Base-by-base conservation (phyloP, 2,888 invertebrate species). In the Diarsia brunnea region DNA sequence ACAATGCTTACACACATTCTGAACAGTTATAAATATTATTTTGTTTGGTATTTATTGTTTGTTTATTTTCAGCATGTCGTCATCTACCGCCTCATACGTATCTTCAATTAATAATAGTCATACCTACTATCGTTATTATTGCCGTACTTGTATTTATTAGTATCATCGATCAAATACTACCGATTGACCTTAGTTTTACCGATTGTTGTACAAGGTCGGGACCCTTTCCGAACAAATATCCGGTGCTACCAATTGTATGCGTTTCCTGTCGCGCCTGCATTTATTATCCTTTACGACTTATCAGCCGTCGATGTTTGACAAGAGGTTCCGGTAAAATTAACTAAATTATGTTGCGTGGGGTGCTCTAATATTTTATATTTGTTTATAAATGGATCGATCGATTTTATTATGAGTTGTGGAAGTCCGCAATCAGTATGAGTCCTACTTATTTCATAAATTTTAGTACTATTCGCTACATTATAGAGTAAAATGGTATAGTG, bases 191-290 rank as follows among this genome's bases (percentile, higher is more conserved):
- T 86, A 84, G 69, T 77, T 79, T 87, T 83, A 83, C 88, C 68
- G 85, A 82, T 88, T 84, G 84, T 85, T 83, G 87, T 79, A 81
- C 93, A 94, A 95, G 95, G 95, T 95, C 93, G 91, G 81, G 92
- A 90, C 94, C 94, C 94, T 94, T 93, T 90, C 91, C 87, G 91
- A 91, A 92, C 89, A 89, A 89, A 92, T 93, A 94, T 95, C 95
- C 95, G 95, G 90, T 89, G 88, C 81, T 77, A 86, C 88, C 91
- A 90, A 95, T 95, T 95, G 94, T 94, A 85, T 87, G 76, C 84
- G 88, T 89, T 93, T 95, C 95, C 95, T 92, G 94, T 93, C 93
- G 87, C 93, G 91, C 93, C 93, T 93, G 90, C 88, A 91, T 92
- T 95, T 91, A 93, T 93, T 91, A 90, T 92, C 89, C 90, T 93